Evolutionary conservation across 2,888 invertebrate species (phyloP), one percentile per base, ranked within the genome.

Genomic region (Cartodere bifasciata): DNA sequence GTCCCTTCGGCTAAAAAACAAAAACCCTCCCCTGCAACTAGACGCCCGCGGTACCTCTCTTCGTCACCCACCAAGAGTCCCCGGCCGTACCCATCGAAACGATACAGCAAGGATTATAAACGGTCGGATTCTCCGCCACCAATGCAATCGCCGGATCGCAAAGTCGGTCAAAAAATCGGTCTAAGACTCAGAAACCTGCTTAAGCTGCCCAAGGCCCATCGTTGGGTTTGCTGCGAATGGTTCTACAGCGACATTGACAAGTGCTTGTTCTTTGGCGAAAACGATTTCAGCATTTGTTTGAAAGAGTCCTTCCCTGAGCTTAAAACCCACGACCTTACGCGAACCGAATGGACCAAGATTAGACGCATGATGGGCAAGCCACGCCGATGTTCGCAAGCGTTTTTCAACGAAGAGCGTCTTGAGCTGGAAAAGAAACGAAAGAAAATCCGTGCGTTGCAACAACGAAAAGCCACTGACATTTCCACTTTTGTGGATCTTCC

Each of bases 151-250:
- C 77, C 82, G 11, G 90, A 91, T 56, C 75, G 84, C 36, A 83
- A 80, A 55, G 74, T 83, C 43, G 90, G 91, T 0, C 91, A 94
- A 50, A 74, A 82, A 47, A 86, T 92, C 46, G 92, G 92, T 2
- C 72, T 87, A 64, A 68, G 90, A 41, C 63, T 91, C 35, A 68
- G 90, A 41, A 98, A 98, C 64, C 69, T 98, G 16, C 65, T 98
- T 3, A 97, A 97, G 62, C 63, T 98, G 40, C 97, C 98, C 1
- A 97, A 97, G 65, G 97, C 97, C 3, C 94, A 97, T 56, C 92
- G 91, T 62, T 97, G 95, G 92, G 95, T 97, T 5, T 95, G 92
- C 59, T 97, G 91, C 61, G 98, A 99, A 60, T 98, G 94, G 81
- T 99, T 99, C 63, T 98, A 98, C 61, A 95, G 97, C 45, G 95